Evolutionary conservation across 2,888 invertebrate genomes (phyloP).

Genomic region (Agelastica alni): DNA sequence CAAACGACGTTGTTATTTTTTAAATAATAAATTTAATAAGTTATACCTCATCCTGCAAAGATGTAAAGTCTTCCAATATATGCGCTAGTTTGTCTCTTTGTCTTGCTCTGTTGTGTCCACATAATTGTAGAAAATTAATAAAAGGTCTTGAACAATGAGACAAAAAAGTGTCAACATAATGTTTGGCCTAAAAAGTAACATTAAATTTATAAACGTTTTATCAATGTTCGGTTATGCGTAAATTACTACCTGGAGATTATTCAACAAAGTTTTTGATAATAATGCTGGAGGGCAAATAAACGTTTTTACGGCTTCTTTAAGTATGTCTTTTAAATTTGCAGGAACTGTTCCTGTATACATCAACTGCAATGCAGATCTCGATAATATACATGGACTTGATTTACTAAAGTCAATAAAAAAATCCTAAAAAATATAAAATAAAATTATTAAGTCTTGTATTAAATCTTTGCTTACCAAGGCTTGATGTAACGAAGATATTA

Average conservation of each 20-base stretch:
- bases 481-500: constrained; percentile 77
- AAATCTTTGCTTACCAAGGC: constrained; percentile 66
- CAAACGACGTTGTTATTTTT: not conserved
- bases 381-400: constrained; percentile 85
- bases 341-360: constrained; percentile 70
- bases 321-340: constrained; percentile 70
- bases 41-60: constrained; percentile 89
- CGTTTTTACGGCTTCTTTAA: constrained; percentile 81
- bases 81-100: constrained; percentile 92
- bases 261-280: constrained; percentile 71
- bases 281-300: constrained; percentile 91
- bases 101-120: constrained; percentile 93
- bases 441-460: too few relatives aligned
- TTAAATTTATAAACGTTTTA: too few relatives aligned
- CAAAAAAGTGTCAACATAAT: constrained; percentile 87
- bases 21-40: too few relatives aligned
- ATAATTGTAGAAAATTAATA: constrained; percentile 81
- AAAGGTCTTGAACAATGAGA: constrained; percentile 86
- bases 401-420: constrained; percentile 93
- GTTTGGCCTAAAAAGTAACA: constrained; percentile 73
- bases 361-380: constrained; percentile 86
- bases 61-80: constrained; percentile 87
- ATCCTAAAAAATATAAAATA: constrained; percentile 67
- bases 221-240: too few relatives aligned
- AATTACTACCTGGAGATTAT: constrained; percentile 64